Evolutionary conservation across 2,113 vertebrate species (phyloP).

Genomic region (Xenopus borealis): DNA sequence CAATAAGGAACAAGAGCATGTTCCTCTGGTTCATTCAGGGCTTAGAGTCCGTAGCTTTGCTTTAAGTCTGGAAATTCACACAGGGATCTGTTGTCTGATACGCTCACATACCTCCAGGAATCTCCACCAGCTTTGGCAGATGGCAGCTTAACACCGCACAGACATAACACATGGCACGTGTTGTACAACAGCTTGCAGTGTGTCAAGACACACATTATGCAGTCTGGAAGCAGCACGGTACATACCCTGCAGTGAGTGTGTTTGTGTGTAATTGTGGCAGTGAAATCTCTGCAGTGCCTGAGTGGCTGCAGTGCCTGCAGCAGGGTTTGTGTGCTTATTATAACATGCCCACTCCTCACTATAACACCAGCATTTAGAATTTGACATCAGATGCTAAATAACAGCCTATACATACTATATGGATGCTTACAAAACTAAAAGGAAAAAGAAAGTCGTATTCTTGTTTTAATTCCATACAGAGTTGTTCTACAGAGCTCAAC

Average conservation of each 20-base stretch:
- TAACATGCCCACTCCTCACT: neutral
- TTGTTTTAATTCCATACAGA: neutral
- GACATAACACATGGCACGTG: neutral
- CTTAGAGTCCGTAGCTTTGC: neutral
- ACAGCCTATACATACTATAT: no score
- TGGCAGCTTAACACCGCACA: neutral
- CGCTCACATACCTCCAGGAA: neutral
- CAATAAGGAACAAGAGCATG: neutral
- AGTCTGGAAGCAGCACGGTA: neutral
- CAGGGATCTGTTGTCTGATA: neutral
- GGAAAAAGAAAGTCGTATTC: no score
- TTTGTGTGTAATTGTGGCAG: neutral
- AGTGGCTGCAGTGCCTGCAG: neutral
- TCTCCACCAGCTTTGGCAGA: neutral
- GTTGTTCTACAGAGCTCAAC: neutral
- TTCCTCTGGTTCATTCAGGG: neutral
- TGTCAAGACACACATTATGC: slow-evolving; percentile 6
- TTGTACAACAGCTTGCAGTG: slow-evolving; percentile 11
- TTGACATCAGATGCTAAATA: no score
- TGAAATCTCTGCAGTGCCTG: neutral
- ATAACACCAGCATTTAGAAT: neutral
- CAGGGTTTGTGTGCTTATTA: neutral
- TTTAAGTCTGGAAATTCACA: neutral
- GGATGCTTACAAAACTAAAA: no score
- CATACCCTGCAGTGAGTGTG: neutral